Percentiles rank a stretch among this genome's conserved stretches.
Conservation (phyloP, 2,888 invertebrate species). For the Rhingia rostrata region DNA sequence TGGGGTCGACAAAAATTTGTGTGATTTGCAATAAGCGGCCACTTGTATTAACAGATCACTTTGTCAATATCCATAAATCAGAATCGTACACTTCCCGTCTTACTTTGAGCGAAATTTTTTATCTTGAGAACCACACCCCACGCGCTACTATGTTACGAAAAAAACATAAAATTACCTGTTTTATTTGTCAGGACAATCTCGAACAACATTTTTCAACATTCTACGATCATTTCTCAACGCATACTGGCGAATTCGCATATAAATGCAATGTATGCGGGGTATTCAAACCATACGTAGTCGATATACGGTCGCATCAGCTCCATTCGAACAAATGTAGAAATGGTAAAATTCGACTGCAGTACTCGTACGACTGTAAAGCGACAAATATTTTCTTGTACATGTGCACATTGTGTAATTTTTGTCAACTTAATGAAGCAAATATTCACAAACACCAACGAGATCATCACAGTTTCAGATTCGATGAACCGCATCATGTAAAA, state of each 20-base stretch:
- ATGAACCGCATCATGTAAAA: slow-evolving; percentile 60
- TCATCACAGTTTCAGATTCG: slow-evolving; percentile 73
- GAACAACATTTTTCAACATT: slow-evolving; percentile 75
- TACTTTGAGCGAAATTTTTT: slow-evolving; percentile 61
- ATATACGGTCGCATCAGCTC: slow-evolving; percentile 75
- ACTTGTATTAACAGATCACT: slow-evolving; percentile 76
- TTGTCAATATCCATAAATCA: slow-evolving; percentile 75
- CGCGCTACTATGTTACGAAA: slow-evolving; percentile 65
- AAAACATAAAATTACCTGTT: slow-evolving; percentile 73
- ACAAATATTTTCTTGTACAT: slow-evolving; percentile 76
- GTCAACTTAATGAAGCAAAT: slow-evolving; percentile 77
- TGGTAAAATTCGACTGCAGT: slow-evolving; percentile 71
- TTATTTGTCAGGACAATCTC: slow-evolving; percentile 75
- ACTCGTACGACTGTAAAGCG: slow-evolving; percentile 74
- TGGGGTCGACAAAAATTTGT: slow-evolving; percentile 71
- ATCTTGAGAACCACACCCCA: slow-evolving; percentile 73
- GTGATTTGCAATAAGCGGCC: slow-evolving; percentile 76
- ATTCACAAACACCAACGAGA: slow-evolving; percentile 77
- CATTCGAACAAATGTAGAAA: slow-evolving; percentile 75
- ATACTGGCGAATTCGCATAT: slow-evolving; percentile 78
- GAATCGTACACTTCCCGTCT: slow-evolving; percentile 77
- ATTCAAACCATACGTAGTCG: slow-evolving; percentile 75
- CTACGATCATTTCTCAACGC: slow-evolving; percentile 76
- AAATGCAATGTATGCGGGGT: slow-evolving; percentile 75
- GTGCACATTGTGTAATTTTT: slow-evolving; percentile 77